Percentiles rank a stretch among this genome's conserved stretches.
These are phyloP conservation scores for Pandemis heparana DNA, from an alignment of 2,888 invertebrate species.

Conservation along the genomic window DNA sequence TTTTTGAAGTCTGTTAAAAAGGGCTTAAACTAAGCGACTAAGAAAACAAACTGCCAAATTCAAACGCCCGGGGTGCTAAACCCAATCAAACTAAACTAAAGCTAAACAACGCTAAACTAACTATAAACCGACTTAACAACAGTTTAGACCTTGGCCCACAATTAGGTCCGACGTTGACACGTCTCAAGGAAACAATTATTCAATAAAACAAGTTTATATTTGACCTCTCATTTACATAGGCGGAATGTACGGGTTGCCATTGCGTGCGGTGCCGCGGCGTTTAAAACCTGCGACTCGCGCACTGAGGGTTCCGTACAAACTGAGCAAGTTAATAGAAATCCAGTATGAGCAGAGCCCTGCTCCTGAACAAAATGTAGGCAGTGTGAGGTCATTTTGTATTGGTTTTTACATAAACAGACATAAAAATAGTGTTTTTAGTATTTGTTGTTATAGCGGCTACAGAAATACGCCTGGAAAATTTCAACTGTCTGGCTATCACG, in stretches of 20 bases:
- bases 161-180: slow-evolving; percentile 55
- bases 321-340: too few species aligned
- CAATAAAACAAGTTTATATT: slow-evolving; percentile 65
- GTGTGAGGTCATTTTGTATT: too few species aligned
- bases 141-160: slow-evolving; percentile 44
- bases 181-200: slow-evolving; percentile 66
- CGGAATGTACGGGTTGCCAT: slow-evolving; percentile 43
- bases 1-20: too few species aligned
- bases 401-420: too few species aligned
- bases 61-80: slow-evolving; percentile 5
- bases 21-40: not conserved
- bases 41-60: not conserved
- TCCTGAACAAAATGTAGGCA: too few species aligned
- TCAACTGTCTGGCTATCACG: too few species aligned
- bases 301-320: too few species aligned
- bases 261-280: not conserved
- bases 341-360: too few species aligned
- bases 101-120: slow-evolving; percentile 29
- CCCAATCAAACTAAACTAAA: slow-evolving; percentile 23
- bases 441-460: too few species aligned
- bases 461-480: too few species aligned
- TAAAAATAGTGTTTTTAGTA: too few species aligned
- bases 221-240: slow-evolving; percentile 61
- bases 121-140: slow-evolving; percentile 36
- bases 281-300: too few species aligned